A percentile compares a stretch with the other conserved stretches of the same genome.
Evolutionary conservation across 23 tunicate species (phyloP).

Genomic region (Styela clava): DNA sequence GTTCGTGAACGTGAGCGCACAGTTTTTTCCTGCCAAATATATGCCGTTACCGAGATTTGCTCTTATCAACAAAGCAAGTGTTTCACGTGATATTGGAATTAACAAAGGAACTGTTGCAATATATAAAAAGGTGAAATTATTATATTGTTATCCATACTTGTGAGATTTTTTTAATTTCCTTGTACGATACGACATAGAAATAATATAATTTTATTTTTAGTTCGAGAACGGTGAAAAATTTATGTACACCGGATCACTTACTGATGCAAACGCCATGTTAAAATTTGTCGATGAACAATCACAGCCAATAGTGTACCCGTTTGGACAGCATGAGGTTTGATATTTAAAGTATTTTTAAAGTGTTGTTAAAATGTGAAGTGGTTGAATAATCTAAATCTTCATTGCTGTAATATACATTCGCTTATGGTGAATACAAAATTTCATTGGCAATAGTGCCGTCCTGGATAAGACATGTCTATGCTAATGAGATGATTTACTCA

Average conservation of each 20-base stretch:
- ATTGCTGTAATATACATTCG: too few species aligned
- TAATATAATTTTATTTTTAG: too few species aligned
- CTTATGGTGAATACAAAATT: too few species aligned
- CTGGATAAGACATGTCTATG: too few species aligned
- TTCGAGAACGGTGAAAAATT: conserved; percentile 68
- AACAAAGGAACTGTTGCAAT: conserved; percentile 43
- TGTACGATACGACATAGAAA: too few species aligned
- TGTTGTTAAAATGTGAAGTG: too few species aligned
- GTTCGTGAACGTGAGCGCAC: conserved; percentile 61
- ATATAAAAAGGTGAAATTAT: conserved; percentile 32
- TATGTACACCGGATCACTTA: conserved; percentile 41
- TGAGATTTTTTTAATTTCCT: too few species aligned
- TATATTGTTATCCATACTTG: too few species aligned
- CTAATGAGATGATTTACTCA: too few species aligned
- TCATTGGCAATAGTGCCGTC: too few species aligned
- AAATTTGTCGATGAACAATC: conserved; percentile 66
- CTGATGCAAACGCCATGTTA: conserved; percentile 37
- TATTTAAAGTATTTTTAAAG: too few species aligned
- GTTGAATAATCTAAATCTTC: too few species aligned
- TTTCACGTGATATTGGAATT: conserved; percentile 48
- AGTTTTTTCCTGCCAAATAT: conserved; percentile 53
- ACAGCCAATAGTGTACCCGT: conserved; percentile 54
- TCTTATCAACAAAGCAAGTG: conserved; percentile 53
- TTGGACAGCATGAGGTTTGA: conserved; percentile 39
- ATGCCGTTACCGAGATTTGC: conserved; percentile 85